phyloP scores from a whole-genome alignment of 2,797 vertebrate species.

The Dryobates pubescens region DNA sequence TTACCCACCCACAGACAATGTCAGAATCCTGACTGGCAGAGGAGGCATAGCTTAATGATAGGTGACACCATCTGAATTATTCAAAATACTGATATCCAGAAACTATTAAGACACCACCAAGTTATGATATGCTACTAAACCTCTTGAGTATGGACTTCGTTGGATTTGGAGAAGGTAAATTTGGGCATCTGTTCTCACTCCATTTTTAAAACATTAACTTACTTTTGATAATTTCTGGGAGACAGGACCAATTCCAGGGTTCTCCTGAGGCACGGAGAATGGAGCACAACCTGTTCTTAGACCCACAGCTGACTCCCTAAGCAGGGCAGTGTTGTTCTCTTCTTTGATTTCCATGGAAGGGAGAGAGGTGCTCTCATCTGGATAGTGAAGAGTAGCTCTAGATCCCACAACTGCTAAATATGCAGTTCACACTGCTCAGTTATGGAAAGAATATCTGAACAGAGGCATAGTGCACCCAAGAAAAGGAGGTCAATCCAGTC shows the following conservation, averaged over 20 bases:
- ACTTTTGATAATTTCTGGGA: background rate
- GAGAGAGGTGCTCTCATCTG: background rate
- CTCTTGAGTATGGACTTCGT: background rate
- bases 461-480: background rate
- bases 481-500: accelerated
- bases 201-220: background rate
- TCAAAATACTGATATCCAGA: conserved; percentile 5
- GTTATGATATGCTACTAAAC: background rate
- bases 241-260: background rate
- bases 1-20: conserved; percentile 53
- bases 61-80: conserved; percentile 44
- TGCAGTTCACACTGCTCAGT: accelerated
- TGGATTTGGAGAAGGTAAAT: background rate
- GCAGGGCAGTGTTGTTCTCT: background rate
- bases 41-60: conserved; percentile 51
- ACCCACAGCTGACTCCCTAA: background rate
- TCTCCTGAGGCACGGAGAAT: background rate
- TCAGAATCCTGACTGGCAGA: conserved; percentile 47
- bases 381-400: background rate
- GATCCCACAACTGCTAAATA: background rate
- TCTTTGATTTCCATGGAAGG: background rate
- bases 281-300: background rate
- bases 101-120: background rate
- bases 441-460: background rate
- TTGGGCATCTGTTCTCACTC: background rate